Conservation (phyloP, 2,888 invertebrate genomes). For the Epistrophe eligans region DNA sequence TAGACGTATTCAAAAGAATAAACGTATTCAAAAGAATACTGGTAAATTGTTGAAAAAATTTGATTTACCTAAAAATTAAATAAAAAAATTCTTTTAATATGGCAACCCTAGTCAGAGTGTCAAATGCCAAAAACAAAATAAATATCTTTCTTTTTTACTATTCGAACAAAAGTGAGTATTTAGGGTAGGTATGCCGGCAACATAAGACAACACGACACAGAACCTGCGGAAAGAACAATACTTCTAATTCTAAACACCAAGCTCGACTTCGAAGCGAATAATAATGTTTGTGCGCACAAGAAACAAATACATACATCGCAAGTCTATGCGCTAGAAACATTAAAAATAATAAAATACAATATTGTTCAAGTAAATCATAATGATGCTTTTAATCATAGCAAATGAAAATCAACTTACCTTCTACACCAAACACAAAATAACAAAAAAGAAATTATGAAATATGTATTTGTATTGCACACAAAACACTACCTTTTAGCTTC, state of each 20-base stretch:
- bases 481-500: slow-evolving; percentile 22
- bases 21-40: no score
- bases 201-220: neutral
- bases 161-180: neutral
- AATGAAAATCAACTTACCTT: neutral
- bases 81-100: neutral
- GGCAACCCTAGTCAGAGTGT: neutral
- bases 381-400: neutral
- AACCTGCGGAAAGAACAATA: neutral
- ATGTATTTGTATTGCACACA: neutral
- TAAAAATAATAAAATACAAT: neutral
- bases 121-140: neutral
- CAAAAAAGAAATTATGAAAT: neutral
- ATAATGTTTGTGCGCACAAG: neutral
- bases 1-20: no score
- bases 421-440: neutral
- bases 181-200: neutral
- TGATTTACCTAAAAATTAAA: no score
- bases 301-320: neutral
- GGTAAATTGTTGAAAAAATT: no score
- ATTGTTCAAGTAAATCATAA: neutral
- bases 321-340: neutral
- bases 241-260: neutral
- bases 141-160: neutral
- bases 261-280: neutral